Evolutionary conservation across 2,888 invertebrate genomes (phyloP).

Genomic region (Microchrysa polita): DNA sequence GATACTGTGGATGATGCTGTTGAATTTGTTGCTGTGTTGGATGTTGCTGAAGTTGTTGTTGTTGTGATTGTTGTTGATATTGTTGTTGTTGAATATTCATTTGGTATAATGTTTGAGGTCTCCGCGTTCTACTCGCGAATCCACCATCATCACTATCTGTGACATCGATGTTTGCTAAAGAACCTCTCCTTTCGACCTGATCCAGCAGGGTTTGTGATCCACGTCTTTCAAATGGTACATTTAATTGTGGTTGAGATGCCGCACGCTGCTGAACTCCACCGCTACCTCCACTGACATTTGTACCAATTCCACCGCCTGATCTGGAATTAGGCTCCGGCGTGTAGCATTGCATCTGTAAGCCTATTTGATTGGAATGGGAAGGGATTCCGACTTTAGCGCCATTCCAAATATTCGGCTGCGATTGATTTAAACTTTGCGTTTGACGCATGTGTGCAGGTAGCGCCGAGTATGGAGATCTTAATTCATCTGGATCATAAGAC

Average conservation of each 20-base stretch:
- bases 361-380: constrained; percentile 56
- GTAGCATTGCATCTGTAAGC: constrained; percentile 46
- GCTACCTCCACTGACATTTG: neutral
- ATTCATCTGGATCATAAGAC: constrained; percentile 52
- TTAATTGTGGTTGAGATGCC: constrained; percentile 74
- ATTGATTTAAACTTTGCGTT: constrained; percentile 52
- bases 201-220: constrained; percentile 49
- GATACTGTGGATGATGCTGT: constrained; percentile 32
- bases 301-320: neutral
- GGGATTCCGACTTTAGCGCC: constrained; percentile 44
- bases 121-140: constrained; percentile 59
- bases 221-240: constrained; percentile 51
- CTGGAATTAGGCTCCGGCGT: constrained; percentile 48
- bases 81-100: constrained; percentile 45
- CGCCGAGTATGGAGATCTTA: constrained; percentile 65
- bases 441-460: constrained; percentile 62
- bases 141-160: constrained; percentile 72
- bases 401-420: constrained; percentile 52
- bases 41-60: constrained; percentile 43
- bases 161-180: constrained; percentile 70
- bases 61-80: constrained; percentile 1
- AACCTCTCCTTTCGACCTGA: constrained; percentile 65
- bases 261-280: constrained; percentile 62
- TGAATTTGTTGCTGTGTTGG: constrained; percentile 46
- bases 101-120: constrained; percentile 51